A percentile compares a stretch with the other conserved stretches of the same genome.
phyloP scores from a whole-genome alignment of 2,797 vertebrate species.

The Gadopsis marmoratus region DNA sequence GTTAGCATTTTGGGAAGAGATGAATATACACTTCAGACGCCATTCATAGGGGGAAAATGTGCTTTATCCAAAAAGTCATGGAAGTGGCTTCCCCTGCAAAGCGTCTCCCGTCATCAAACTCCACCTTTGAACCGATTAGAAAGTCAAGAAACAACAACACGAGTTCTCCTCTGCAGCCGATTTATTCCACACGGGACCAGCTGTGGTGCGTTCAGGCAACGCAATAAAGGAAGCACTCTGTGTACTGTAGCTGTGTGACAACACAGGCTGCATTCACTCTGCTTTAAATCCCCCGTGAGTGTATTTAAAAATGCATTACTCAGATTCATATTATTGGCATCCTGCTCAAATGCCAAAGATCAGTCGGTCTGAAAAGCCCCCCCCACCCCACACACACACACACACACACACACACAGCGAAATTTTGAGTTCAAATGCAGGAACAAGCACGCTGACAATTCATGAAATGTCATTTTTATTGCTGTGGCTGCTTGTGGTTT shows the following conservation, averaged over 20 bases:
- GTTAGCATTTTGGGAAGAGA: background rate
- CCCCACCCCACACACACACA: no score
- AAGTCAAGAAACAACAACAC: background rate
- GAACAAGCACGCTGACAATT: slow-evolving; percentile 49
- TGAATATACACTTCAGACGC: background rate
- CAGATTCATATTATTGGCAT: slow-evolving; percentile 11
- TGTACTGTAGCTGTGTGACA: slow-evolving; percentile 4
- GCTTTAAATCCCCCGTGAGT: background rate
- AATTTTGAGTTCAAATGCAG: slow-evolving; percentile 36
- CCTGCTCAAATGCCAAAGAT: slow-evolving; percentile 1
- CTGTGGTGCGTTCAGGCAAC: background rate
- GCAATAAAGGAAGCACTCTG: background rate
- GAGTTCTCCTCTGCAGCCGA: background rate
- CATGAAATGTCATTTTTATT: slow-evolving; percentile 68
- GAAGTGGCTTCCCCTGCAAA: background rate
- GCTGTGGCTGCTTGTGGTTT: slow-evolving; percentile 48
- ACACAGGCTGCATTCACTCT: slow-evolving; percentile 11
- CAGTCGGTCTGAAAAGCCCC: background rate
- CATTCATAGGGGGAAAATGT: background rate
- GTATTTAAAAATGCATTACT: slow-evolving; percentile 3
- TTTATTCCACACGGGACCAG: background rate
- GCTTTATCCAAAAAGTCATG: background rate
- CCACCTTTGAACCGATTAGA: background rate
- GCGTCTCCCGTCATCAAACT: background rate
- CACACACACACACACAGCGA: background rate